Evolutionary conservation across 2,888 invertebrate genomes (phyloP).

Genomic region (Deladenus siricidicola): DNA sequence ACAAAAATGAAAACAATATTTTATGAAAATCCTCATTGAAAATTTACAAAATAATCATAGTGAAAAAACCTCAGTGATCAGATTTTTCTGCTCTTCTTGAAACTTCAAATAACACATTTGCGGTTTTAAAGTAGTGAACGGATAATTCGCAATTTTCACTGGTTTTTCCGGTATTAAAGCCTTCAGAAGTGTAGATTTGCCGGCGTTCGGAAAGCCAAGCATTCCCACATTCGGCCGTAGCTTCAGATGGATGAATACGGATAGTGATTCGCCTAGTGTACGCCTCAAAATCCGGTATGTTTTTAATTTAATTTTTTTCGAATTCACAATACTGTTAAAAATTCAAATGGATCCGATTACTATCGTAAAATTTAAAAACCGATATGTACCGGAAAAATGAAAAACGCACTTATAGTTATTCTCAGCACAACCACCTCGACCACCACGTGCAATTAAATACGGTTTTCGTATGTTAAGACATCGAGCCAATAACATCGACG

Average conservation of each 20-base stretch:
- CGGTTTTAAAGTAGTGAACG: constrained; percentile 43
- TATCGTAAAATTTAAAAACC: no score
- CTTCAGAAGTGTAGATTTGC: constrained; percentile 48
- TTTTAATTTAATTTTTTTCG: not conserved
- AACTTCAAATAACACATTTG: constrained; percentile 29
- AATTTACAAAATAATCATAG: not conserved
- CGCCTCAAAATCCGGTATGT: constrained; percentile 22
- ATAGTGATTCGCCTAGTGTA: constrained; percentile 31
- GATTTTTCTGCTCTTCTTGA: not conserved
- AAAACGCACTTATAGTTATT: constrained; percentile 32
- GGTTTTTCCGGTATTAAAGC: constrained; percentile 41
- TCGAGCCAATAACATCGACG: constrained; percentile 33
- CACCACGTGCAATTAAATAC: constrained; percentile 42
- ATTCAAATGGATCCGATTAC: no score
- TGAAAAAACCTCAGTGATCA: not conserved
- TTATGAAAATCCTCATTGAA: not conserved
- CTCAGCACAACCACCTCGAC: constrained; percentile 34
- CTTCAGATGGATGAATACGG: constrained; percentile 41
- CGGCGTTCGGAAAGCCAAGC: constrained; percentile 50
- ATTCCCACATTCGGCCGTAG: constrained; percentile 46
- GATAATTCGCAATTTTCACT: constrained; percentile 47
- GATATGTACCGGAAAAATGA: not conserved
- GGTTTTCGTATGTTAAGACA: constrained; percentile 29
- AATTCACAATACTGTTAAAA: no score
- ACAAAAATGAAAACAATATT: not conserved